Base-by-base conservation (phyloP, 1,140 invertebrate genomes). In the Papilio dardanus region DNA sequence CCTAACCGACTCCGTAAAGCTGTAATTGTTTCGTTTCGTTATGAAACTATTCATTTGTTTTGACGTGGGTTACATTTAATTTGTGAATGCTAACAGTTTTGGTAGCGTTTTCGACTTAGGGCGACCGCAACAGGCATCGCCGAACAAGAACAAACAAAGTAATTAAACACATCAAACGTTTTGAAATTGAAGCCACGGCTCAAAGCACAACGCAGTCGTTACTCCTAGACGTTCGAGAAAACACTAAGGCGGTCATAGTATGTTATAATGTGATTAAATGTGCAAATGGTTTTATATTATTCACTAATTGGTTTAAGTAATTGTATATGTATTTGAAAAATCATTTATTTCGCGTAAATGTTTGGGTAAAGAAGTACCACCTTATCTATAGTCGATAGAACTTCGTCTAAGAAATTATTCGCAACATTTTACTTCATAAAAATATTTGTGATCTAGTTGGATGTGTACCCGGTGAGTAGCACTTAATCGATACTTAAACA, bases 91-190 rank as follows among this genome's bases (percentile, higher is more conserved):
- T 88, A 89, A 90, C 87, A 88, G 85, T 92, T 90, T 90, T 86
- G 81, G 83, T 83, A 88, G 50, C 88, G 82, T 90, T 89, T 88
- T 89, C 90, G 86, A 90, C 90, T 92, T 91, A 83, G 86, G 86
- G 74, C 80, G 83, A 93, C 91, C 90, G 84, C 91, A 93, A 80
- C 88, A 87, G 86, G 86, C 88, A 90, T 86, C 86, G 80, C 79
- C 78, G 81, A 91, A 93, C 88, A 90, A 91, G 90, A 92, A 91
- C 91, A 89, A 90, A 92, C 90, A 92, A 93, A 93, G 90, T 92
- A 92, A 93, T 93, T 93, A 93, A 92, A 91, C 91, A 91, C 89
- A 93, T 93, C 91, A 93, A 93, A 93, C 89, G 87, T 81, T 82
- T 82, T 76, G 86, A 91, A 92, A 91, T 92, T 91, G 88, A 86